Conservation (phyloP, 2,113 vertebrate species). For the Chrysochloris asiatica region DNA sequence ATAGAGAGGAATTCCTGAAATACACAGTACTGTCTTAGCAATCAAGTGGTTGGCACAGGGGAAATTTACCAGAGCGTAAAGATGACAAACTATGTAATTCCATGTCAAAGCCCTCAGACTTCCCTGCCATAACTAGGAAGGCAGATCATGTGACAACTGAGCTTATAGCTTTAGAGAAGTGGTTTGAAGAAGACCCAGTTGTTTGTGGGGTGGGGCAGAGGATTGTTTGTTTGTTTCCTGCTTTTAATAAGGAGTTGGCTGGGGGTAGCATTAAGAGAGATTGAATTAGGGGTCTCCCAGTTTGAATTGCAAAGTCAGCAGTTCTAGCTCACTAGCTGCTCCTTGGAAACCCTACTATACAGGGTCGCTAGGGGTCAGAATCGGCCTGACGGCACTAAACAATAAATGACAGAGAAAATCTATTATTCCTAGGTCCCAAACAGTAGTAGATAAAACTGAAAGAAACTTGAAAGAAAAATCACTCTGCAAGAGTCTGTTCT, state of each 20-base stretch:
- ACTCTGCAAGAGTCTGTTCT: not conserved
- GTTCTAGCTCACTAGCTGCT: too few species aligned
- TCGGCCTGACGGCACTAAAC: too few species aligned
- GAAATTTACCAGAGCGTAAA: too few species aligned
- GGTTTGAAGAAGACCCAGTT: not conserved
- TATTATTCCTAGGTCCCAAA: not conserved
- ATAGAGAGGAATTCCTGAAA: too few species aligned
- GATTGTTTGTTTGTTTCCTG: not conserved
- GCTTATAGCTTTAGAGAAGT: not conserved
- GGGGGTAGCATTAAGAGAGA: not conserved
- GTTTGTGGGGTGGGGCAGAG: not conserved
- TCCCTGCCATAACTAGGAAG: not conserved
- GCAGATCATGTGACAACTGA: not conserved
- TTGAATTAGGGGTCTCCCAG: not conserved
- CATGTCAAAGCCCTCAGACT: not conserved
- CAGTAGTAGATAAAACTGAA: not conserved
- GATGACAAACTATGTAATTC: not conserved
- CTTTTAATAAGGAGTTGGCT: not conserved
- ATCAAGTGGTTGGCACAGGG: too few species aligned
- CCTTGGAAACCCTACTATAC: too few species aligned
- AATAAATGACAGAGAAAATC: too few species aligned
- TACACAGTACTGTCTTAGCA: too few species aligned
- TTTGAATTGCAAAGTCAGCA: too few species aligned
- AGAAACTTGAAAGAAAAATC: not conserved
- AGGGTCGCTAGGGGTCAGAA: too few species aligned